Percentiles rank a stretch among this genome's conserved stretches.
Evolutionary conservation across 1,140 invertebrate species (phyloP).

Genomic region (Bombus vancouverensis): DNA sequence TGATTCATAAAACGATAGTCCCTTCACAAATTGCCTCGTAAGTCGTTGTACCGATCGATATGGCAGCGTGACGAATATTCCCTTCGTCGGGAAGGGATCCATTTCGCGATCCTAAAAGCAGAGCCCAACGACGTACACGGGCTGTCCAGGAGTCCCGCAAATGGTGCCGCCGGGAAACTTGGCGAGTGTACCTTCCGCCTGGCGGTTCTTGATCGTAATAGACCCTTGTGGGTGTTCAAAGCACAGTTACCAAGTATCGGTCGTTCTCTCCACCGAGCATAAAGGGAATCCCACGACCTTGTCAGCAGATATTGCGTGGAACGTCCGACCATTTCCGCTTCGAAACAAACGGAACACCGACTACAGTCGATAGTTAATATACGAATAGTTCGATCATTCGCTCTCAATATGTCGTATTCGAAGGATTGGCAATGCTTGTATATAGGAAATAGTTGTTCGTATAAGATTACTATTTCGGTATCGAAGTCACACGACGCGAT

Average conservation of each 20-base stretch:
- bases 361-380: background rate
- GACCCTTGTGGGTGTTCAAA: constrained; percentile 20
- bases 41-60: too few species aligned
- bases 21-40: too few species aligned
- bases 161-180: background rate
- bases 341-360: background rate
- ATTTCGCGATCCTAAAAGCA: too few species aligned
- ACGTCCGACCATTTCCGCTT: background rate
- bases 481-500: too few species aligned
- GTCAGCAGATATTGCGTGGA: background rate
- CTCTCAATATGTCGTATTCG: background rate
- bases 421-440: background rate
- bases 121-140: background rate
- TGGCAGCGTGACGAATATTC: too few species aligned
- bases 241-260: background rate
- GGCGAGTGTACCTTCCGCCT: constrained; percentile 31
- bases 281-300: background rate
- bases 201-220: constrained; percentile 35
- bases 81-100: too few species aligned
- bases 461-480: too few species aligned
- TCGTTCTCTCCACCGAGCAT: background rate
- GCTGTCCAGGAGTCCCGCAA: too few species aligned
- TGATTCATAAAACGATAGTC: too few species aligned
- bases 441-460: background rate
- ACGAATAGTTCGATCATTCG: background rate